Percentiles rank a stretch among this genome's conserved stretches.
Conservation (phyloP, 2,797 vertebrate genomes). For the Cetoscarus ocellatus region DNA sequence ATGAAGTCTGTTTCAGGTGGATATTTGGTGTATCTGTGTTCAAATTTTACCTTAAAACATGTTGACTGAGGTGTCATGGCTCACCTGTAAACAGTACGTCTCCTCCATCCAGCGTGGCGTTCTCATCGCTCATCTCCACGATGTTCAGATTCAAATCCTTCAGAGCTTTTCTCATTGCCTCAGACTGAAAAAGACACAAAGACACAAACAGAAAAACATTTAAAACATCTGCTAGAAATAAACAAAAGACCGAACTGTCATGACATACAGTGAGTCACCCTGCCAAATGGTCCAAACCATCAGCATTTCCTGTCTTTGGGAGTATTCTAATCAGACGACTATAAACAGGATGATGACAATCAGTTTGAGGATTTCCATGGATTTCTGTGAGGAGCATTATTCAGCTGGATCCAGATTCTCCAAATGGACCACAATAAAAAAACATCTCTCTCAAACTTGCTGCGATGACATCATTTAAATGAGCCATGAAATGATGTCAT, state of each 20-base stretch:
- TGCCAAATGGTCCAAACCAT: constrained; percentile 14
- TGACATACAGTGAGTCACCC: constrained; percentile 23
- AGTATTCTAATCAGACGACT: constrained; percentile 50
- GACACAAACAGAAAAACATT: constrained; percentile 45
- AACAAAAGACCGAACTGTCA: constrained; percentile 29
- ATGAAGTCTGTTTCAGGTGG: background rate
- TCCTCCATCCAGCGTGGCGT: constrained; percentile 94
- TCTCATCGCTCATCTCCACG: constrained; percentile 95
- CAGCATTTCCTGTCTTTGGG: constrained; percentile 35
- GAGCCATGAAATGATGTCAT: constrained; percentile 76
- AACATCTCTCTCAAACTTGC: constrained; percentile 52
- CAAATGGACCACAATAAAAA: constrained; percentile 41
- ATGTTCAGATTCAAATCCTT: constrained; percentile 92
- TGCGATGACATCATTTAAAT: constrained; percentile 76
- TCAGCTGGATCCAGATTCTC: constrained; percentile 9
- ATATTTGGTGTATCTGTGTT: background rate
- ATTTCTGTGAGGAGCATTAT: constrained; percentile 18
- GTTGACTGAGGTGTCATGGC: background rate
- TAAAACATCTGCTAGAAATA: constrained; percentile 48
- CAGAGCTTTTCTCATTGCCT: constrained; percentile 88
- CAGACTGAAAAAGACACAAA: constrained; percentile 83
- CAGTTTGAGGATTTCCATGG: constrained; percentile 21
- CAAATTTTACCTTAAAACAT: background rate
- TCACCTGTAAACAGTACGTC: constrained; percentile 98
- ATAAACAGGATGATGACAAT: constrained; percentile 51